Evolutionary conservation across 2,113 vertebrate genomes (phyloP).

Genomic region (Tachuris rubrigastra): DNA sequence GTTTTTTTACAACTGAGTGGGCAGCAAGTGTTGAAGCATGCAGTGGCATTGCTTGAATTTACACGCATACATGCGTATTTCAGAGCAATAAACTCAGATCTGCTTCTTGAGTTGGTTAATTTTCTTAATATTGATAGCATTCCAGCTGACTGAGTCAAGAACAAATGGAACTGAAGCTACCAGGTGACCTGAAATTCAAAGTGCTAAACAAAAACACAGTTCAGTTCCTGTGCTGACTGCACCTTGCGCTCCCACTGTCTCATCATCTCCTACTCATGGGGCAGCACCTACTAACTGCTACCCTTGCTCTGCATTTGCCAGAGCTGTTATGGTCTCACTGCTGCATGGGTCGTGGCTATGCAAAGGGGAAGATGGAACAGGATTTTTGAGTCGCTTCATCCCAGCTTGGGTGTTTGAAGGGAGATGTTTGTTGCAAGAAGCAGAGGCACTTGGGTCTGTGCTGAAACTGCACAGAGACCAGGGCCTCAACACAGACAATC

Average conservation of each 20-base stretch:
- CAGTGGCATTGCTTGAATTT: neutral
- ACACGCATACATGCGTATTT: neutral
- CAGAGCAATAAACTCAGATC: neutral
- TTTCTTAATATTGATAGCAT: neutral
- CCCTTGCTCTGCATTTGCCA: neutral
- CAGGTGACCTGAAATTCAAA: neutral
- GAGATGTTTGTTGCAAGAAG: neutral
- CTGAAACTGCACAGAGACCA: neutral
- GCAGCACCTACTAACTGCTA: neutral
- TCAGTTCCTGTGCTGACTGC: neutral
- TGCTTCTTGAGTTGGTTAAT: neutral
- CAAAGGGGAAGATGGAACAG: neutral
- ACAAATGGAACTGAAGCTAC: neutral
- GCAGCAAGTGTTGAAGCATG: neutral
- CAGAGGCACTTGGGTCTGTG: neutral
- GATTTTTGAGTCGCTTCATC: neutral
- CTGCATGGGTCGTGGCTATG: accelerated
- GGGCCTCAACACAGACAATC: neutral
- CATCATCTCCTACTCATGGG: neutral
- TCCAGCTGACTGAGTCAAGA: neutral
- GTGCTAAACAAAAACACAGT: accelerated
- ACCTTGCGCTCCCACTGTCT: neutral
- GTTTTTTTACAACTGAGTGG: neutral
- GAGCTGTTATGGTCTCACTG: neutral
- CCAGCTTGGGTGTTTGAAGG: neutral